Percentiles rank a stretch among this genome's conserved stretches.
These are phyloP conservation scores for Drosophila anomelani DNA, from an alignment of 2,888 invertebrate genomes.

Conservation along the genomic window DNA sequence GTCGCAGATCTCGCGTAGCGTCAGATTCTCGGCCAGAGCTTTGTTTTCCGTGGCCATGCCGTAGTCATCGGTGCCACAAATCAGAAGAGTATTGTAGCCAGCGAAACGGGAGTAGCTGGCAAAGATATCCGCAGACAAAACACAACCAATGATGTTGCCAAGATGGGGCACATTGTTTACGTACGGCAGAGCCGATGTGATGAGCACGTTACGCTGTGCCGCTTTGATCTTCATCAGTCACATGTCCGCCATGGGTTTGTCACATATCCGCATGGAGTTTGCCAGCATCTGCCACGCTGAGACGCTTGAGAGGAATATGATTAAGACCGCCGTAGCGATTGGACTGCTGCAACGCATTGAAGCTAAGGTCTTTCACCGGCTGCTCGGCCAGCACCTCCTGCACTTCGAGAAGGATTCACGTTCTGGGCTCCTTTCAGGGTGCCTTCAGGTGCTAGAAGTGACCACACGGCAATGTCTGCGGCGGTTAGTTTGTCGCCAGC, in stretches of 20 bases:
- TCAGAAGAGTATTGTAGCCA: constrained; percentile 94
- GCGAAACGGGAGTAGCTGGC: constrained; percentile 94
- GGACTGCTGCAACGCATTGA: constrained; percentile 84
- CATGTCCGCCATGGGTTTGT: constrained; percentile 85
- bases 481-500: constrained; percentile 87
- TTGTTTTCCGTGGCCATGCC: constrained; percentile 99
- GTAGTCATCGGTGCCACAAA: constrained; percentile 99
- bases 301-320: constrained; percentile 83
- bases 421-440: constrained; percentile 87
- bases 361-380: constrained; percentile 81
- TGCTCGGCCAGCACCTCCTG: constrained; percentile 85
- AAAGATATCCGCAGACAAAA: constrained; percentile 96
- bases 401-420: constrained; percentile 86
- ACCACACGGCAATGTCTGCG: constrained; percentile 91
- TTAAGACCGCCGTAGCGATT: constrained; percentile 85
- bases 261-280: constrained; percentile 81
- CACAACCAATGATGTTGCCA: constrained; percentile 99
- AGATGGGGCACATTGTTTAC: constrained; percentile 99
- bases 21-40: constrained; percentile 95
- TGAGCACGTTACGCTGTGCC: constrained; percentile 92
- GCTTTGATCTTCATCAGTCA: constrained; percentile 86
- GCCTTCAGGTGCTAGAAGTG: constrained; percentile 89
- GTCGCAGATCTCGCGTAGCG: constrained; percentile 96
- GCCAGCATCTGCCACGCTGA: constrained; percentile 74
- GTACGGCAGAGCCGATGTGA: constrained; percentile 98